A percentile compares a stretch with the other conserved stretches of the same genome.
Conservation (phyloP, 2,797 vertebrate species). For the Rhyacichthys aspro region DNA sequence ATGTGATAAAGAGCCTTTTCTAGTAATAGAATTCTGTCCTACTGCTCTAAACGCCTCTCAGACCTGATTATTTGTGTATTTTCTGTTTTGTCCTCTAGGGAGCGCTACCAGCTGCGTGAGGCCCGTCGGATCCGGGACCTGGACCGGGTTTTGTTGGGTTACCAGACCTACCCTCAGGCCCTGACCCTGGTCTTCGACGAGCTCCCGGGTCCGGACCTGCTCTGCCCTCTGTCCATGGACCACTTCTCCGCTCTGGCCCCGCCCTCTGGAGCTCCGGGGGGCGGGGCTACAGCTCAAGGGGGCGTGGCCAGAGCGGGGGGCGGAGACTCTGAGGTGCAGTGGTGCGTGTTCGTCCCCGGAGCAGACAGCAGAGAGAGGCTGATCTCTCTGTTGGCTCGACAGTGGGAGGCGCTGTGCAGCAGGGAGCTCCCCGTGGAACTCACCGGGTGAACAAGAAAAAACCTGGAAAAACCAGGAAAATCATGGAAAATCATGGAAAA, state of each 20-base stretch:
- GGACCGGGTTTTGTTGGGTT: constrained; percentile 94
- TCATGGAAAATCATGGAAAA: too few relatives aligned
- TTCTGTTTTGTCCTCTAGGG: constrained; percentile 65
- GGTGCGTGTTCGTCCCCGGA: constrained; percentile 93
- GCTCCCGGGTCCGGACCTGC: constrained; percentile 89
- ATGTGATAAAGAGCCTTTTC: too few relatives aligned
- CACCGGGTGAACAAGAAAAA: constrained; percentile 78
- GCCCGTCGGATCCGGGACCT: constrained; percentile 92
- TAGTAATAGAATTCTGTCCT: too few relatives aligned
- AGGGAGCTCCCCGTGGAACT: constrained; percentile 95
- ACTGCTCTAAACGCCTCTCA: not conserved
- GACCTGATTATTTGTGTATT: not conserved
- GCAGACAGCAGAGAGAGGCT: constrained; percentile 93
- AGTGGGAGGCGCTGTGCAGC: constrained; percentile 95
- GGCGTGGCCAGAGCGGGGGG: constrained; percentile 34
- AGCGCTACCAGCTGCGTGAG: constrained; percentile 91
- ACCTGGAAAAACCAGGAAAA: not conserved
- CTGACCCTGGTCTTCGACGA: constrained; percentile 91
- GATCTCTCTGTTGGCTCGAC: constrained; percentile 91
- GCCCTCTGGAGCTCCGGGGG: constrained; percentile 24
- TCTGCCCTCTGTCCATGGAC: constrained; percentile 92
- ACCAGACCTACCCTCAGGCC: constrained; percentile 92
- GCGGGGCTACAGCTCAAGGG: constrained; percentile 40
- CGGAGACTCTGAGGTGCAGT: constrained; percentile 85
- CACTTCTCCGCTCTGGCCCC: constrained; percentile 85